Conservation (phyloP, 2,113 vertebrate species). For the Erythrocebus patas region DNA sequence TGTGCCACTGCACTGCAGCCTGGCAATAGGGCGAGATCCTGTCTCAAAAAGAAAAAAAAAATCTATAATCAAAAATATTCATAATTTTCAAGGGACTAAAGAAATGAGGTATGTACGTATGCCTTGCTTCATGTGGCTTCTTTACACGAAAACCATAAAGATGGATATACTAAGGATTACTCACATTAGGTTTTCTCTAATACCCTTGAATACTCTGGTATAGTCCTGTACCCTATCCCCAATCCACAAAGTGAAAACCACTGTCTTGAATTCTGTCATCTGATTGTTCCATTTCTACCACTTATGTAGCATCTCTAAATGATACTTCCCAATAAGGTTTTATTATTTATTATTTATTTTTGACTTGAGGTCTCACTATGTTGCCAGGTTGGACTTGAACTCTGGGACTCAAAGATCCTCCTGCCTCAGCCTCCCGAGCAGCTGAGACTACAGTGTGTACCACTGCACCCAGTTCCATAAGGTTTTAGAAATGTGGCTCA, state of each 20-base stretch:
- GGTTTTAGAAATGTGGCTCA: background rate
- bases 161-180: slow-evolving; percentile 8
- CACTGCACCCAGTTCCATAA: background rate
- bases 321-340: background rate
- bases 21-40: too few relatives aligned
- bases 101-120: background rate
- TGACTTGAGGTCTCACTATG: too few relatives aligned
- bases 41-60: background rate
- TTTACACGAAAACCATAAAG: background rate
- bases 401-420: too few relatives aligned
- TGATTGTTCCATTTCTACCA: background rate
- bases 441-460: too few relatives aligned
- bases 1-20: too few relatives aligned
- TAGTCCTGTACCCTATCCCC: background rate
- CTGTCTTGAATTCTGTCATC: background rate
- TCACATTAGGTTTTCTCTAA: background rate
- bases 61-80: background rate
- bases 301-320: background rate
- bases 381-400: too few relatives aligned
- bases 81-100: background rate
- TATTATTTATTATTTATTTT: background rate
- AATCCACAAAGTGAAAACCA: background rate
- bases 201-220: background rate
- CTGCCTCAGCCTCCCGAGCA: too few relatives aligned
- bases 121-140: background rate